phyloP scores from a whole-genome alignment of 2,113 vertebrate genomes.

The Tragelaphus scriptus region DNA sequence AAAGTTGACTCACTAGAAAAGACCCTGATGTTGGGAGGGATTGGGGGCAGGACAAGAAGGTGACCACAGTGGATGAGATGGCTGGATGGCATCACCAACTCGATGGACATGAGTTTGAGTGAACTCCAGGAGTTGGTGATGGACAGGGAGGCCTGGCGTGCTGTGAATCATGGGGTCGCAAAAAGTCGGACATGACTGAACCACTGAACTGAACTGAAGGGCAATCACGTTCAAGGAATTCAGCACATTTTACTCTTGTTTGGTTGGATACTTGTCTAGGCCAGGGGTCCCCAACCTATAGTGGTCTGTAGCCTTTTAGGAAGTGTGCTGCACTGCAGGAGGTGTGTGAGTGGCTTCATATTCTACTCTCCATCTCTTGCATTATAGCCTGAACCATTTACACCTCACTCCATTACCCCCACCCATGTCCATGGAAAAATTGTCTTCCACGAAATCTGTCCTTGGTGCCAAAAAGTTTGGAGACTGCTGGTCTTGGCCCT shows the following conservation, averaged over 20 bases:
- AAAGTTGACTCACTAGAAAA: neutral
- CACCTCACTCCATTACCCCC: neutral
- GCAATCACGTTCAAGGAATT: slow-evolving; percentile 14
- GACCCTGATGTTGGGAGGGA: neutral
- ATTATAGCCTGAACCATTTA: neutral
- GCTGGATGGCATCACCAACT: neutral
- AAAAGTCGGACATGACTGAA: neutral
- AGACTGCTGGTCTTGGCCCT: neutral
- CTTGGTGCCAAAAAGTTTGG: neutral
- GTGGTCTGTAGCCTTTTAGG: neutral
- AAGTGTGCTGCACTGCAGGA: neutral
- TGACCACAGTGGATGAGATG: neutral
- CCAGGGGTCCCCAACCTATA: neutral
- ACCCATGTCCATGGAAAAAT: neutral
- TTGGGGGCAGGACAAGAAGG: neutral
- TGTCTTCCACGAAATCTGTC: neutral
- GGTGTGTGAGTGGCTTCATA: neutral
- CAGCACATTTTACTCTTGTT: slow-evolving; percentile 3
- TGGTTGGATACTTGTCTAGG: neutral
- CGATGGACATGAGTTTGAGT: neutral
- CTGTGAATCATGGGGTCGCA: neutral
- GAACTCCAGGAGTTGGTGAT: neutral
- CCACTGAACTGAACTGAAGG: neutral
- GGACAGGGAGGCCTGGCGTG: neutral
- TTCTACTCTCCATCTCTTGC: neutral